Evolutionary conservation across 2,797 vertebrate genomes (phyloP).

Genomic region (Sebastes diaconus): DNA sequence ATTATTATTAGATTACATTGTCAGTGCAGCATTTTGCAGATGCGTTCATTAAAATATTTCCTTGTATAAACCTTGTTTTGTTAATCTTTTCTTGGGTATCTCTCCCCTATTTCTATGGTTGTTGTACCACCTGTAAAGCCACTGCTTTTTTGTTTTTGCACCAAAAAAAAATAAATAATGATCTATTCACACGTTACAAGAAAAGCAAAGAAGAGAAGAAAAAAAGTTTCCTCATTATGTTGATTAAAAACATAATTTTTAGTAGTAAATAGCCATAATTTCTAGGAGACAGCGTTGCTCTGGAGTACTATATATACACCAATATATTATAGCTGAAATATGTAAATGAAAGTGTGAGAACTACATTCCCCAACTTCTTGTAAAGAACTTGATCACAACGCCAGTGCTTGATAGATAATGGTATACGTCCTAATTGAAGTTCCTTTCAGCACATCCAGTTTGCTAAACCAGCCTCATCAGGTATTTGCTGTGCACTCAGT

Average conservation of each 20-base stretch:
- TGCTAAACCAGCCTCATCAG: background rate
- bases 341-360: background rate
- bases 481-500: background rate
- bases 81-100: too few species aligned
- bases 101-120: accelerated
- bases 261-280: background rate
- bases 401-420: too few species aligned
- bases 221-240: background rate
- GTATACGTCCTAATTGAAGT: too few species aligned
- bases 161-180: too few species aligned
- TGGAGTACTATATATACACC: background rate
- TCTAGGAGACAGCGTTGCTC: background rate
- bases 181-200: too few species aligned
- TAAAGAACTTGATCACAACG: background rate
- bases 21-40: too few species aligned
- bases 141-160: too few species aligned
- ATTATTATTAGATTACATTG: too few species aligned
- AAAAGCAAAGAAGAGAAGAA: too few species aligned
- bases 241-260: background rate
- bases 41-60: background rate
- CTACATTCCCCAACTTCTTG: background rate
- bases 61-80: too few species aligned
- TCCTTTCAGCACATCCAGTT: background rate
- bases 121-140: too few species aligned
- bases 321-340: background rate